Conservation (phyloP, 2,113 vertebrate genomes). For the Hypocryptadius cinnamomeus region DNA sequence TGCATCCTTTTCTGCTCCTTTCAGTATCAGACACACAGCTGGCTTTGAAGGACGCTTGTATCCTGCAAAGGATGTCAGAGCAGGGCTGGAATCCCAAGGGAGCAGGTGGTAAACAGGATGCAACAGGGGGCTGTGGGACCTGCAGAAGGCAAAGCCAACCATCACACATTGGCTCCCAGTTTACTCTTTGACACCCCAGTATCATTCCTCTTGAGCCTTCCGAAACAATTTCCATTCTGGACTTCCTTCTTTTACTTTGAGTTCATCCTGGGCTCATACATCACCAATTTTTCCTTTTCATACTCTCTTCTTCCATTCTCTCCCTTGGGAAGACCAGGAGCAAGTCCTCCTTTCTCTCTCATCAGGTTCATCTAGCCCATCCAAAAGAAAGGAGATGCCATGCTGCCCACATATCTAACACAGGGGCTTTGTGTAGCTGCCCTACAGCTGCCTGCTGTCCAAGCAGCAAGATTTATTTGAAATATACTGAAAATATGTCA, state of each 20-base stretch:
- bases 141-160: background rate
- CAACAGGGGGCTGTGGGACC: background rate
- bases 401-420: fast-evolving
- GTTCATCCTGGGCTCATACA: background rate
- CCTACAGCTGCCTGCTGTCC: fast-evolving
- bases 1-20: background rate
- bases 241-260: background rate
- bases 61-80: background rate
- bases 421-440: background rate
- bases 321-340: background rate
- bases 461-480: background rate
- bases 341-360: background rate
- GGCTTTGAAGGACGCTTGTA: background rate
- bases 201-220: background rate
- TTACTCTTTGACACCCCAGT: background rate
- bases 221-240: background rate
- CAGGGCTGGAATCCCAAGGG: background rate
- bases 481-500: background rate
- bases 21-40: background rate
- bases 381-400: background rate
- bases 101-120: fast-evolving
- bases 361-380: background rate
- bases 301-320: background rate
- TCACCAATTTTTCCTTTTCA: background rate
- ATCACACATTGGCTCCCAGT: background rate